phyloP scores from a whole-genome alignment of 2,888 invertebrate genomes.

The Meteorus cinctellus region DNA sequence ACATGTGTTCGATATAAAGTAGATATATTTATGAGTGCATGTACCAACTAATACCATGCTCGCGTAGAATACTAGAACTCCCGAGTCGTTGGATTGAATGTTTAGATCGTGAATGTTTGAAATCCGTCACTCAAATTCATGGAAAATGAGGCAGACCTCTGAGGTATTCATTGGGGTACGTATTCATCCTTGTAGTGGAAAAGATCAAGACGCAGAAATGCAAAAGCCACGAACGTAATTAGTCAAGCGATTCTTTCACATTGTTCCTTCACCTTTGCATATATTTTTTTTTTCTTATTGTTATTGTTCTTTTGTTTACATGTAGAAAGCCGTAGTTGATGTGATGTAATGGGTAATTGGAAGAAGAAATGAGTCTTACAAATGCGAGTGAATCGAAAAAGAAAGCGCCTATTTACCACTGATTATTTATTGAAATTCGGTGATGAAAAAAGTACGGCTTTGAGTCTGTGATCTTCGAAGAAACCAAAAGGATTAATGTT shows the following conservation, averaged over 20 bases:
- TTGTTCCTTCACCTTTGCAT: constrained; percentile 9
- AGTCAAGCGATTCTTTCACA: neutral
- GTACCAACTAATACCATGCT: neutral
- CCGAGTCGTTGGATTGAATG: neutral
- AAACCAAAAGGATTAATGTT: constrained; percentile 31
- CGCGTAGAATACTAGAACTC: neutral
- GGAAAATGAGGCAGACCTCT: neutral
- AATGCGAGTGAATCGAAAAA: neutral
- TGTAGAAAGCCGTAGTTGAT: constrained; percentile 28
- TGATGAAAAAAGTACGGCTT: neutral
- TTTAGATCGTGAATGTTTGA: neutral
- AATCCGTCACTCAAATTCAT: neutral
- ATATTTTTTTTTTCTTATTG: neutral
- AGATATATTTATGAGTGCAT: neutral
- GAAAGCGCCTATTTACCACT: constrained; percentile 34
- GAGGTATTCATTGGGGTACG: neutral
- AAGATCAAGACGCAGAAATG: neutral
- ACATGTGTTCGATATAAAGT: neutral
- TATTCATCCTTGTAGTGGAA: neutral
- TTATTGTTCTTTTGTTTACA: constrained; percentile 20
- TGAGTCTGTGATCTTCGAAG: constrained; percentile 41
- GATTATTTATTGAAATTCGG: constrained; percentile 35
- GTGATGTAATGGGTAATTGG: constrained; percentile 32
- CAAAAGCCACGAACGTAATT: neutral
- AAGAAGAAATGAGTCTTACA: neutral